phyloP scores from a whole-genome alignment of 2,113 vertebrate genomes.

The Corynorhinus townsendii region DNA sequence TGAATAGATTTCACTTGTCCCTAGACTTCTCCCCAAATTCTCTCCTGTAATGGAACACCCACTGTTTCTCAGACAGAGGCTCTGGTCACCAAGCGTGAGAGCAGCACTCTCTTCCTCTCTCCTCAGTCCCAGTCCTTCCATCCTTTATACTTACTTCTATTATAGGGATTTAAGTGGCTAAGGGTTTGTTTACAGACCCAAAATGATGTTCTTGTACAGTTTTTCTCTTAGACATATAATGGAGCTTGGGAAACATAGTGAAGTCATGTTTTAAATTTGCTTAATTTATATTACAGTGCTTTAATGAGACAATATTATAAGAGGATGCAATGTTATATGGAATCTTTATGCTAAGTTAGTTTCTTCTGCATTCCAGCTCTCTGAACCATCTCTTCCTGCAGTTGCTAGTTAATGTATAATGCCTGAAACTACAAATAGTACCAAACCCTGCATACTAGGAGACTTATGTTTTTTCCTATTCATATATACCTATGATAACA shows the following conservation, averaged over 20 bases:
- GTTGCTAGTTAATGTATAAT: neutral
- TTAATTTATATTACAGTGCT: neutral
- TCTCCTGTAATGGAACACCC: neutral
- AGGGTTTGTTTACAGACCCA: neutral
- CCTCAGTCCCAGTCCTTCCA: neutral
- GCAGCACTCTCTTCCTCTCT: neutral
- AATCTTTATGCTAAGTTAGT: neutral
- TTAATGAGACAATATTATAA: neutral
- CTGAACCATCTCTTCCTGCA: neutral
- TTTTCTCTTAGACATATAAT: neutral
- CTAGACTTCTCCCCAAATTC: neutral
- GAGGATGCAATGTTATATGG: neutral
- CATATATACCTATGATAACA: neutral
- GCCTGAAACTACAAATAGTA: neutral
- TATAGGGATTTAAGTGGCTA: neutral
- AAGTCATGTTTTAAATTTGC: neutral
- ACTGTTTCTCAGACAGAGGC: neutral
- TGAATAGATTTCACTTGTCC: neutral
- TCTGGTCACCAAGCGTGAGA: neutral
- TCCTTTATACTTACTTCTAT: too few relatives aligned
- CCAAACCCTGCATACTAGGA: neutral
- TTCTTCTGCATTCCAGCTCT: neutral
- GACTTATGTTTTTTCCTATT: neutral
- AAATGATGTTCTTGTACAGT: neutral
- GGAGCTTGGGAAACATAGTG: neutral